phyloP scores from a whole-genome alignment of 1,140 invertebrate species.

The Caenorhabditis elegans region DNA sequence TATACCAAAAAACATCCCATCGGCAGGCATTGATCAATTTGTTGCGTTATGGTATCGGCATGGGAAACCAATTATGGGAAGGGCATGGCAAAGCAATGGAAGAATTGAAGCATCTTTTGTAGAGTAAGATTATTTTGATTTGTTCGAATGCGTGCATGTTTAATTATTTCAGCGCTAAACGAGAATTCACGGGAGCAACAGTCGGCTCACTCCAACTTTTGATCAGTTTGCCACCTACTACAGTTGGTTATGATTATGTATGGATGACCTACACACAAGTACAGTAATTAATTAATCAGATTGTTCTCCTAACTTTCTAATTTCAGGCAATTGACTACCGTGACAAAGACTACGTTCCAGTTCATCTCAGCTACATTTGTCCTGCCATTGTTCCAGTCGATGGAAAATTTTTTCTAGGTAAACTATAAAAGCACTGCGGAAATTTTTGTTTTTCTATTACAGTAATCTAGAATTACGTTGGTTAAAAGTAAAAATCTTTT shows the following conservation, averaged over 20 bases:
- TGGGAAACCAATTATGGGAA: constrained; percentile 31
- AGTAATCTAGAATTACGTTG: too few relatives aligned
- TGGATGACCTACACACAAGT: constrained; percentile 32
- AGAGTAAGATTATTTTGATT: background rate
- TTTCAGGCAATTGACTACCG: constrained; percentile 3
- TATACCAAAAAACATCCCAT: background rate
- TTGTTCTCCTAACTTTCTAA: background rate
- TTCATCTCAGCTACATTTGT: constrained; percentile 21
- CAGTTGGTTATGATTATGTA: constrained; percentile 11
- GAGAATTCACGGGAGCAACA: constrained; percentile 23
- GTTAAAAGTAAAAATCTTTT: too few relatives aligned
- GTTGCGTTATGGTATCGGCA: constrained; percentile 35
- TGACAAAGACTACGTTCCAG: constrained; percentile 27
- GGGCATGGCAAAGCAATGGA: constrained; percentile 1
- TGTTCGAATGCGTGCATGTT: too few relatives aligned
- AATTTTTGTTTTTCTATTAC: too few relatives aligned
- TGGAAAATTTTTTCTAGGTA: background rate
- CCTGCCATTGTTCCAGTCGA: background rate
- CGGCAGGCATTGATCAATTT: background rate
- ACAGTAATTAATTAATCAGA: background rate
- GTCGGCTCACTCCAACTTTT: constrained; percentile 23
- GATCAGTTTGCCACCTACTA: background rate
- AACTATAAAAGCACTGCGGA: too few relatives aligned
- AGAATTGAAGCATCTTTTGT: constrained; percentile 15
- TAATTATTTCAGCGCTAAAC: background rate